Base-by-base conservation (phyloP, 2,888 invertebrate genomes). In the Nomada lathburiana region DNA sequence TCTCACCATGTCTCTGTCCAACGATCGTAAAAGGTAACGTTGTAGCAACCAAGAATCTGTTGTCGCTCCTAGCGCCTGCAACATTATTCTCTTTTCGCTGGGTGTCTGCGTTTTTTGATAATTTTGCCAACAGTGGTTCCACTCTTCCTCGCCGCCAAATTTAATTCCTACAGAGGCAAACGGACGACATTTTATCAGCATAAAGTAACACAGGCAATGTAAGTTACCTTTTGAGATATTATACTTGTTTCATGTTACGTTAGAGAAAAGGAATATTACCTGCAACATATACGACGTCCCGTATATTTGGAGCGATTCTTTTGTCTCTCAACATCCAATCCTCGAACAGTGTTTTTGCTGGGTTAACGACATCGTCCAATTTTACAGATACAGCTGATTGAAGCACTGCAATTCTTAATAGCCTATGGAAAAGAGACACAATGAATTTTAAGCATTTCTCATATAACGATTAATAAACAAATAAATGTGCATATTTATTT, bases 11-110 rank as follows among this genome's bases (percentile, higher is more conserved):
- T 96, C 95, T 88, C 96, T 95, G 75, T 97, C 96, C 52, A 97
- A 94, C 0, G 96, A 96, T 81, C 96, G 96, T 68, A 97, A 95
- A 68, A 98, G 95, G 94, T 97, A 97, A 96, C 97, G 96, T 92
- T 97, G 97, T 55, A 98, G 95, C 36, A 98, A 95, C 98, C 98
- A 98, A 47, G 97, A 97, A 92, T 97, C 97, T 0, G 95, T 94
- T 0, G 97, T 95, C 52, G 96, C 95, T 0, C 97, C 96, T 78
- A 98, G 93, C 0, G 97, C 96, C 85, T 96, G 95, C 52, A 97
- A 94, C 84, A 98, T 94, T 55, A 97, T 95, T 79, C 96, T 96
- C 70, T 96, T 95, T 90, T 98, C 97, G 82, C 96, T 97, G 0
- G 96, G 95, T 80, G 96, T 94, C 70, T 95, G 95, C 0, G 97